These are phyloP conservation scores for Hyles lineata DNA, from an alignment of 2,888 invertebrate species.

Conservation along the genomic window DNA sequence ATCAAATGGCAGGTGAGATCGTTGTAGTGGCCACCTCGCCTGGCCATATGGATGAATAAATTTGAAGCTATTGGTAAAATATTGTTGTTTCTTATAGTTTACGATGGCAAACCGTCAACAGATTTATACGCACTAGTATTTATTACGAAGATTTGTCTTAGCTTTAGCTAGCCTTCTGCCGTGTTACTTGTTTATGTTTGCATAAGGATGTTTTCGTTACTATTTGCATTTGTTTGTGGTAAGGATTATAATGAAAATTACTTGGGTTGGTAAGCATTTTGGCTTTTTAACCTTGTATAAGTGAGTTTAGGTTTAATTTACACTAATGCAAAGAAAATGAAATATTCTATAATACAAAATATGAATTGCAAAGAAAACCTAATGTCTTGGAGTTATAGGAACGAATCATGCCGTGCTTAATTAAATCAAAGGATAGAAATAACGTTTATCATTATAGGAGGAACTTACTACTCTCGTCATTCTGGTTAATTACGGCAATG, in stretches of 20 bases:
- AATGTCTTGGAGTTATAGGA: too few species aligned
- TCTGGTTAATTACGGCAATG: too few species aligned
- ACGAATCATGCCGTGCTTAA: too few species aligned
- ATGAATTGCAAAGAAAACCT: too few species aligned
- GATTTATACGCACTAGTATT: conserved; percentile 19
- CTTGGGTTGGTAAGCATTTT: too few species aligned
- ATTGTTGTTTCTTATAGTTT: conserved; percentile 57
- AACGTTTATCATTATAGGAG: too few species aligned
- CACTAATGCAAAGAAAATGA: too few species aligned
- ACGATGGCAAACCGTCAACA: conserved; percentile 62
- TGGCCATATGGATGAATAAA: conserved; percentile 77
- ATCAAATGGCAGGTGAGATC: conserved; percentile 77
- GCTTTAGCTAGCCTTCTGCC: background rate
- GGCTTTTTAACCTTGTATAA: too few species aligned
- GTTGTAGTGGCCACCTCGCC: conserved; percentile 77
- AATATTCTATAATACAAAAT: too few species aligned
- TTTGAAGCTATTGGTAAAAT: conserved; percentile 70
- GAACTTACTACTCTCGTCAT: too few species aligned
- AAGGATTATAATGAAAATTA: background rate
- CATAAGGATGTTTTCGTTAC: background rate
- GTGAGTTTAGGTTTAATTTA: too few species aligned
- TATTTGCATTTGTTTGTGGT: background rate
- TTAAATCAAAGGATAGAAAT: too few species aligned
- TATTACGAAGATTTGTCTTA: conserved; percentile 9
- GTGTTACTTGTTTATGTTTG: background rate